Base-by-base conservation (phyloP, 2,888 invertebrate genomes). In the Tetragnatha montana region DNA sequence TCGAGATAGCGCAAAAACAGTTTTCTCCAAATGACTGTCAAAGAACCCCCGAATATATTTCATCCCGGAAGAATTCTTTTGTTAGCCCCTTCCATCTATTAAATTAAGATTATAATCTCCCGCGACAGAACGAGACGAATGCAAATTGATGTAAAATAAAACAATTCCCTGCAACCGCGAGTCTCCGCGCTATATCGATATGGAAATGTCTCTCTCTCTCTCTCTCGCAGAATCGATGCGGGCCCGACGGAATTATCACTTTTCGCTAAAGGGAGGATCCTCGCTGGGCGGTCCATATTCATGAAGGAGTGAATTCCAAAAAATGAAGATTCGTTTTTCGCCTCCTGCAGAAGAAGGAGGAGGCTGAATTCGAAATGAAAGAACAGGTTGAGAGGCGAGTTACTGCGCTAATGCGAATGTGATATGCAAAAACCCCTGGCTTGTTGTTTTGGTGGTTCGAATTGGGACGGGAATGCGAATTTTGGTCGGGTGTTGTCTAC, bases 181-280 rank as follows among this genome's bases (percentile, higher is more conserved):
- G 68, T 68, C 49, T 69, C 76, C 49, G 22, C 14, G 22, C 79
- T 71, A 71, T 79, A 85, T 85, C 85, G 78, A 85, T 79, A 85
- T 85, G 85, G 78, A 85, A 85, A 85, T 85, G 14, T 6, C 21
- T 12, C 19, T 71, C 51, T 73, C 60, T 49, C n/a, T n/a, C n/a
- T n/a, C n/a, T n/a, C n/a, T n/a, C n/a, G n/a, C n/a, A n/a, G 83
- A 87, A 80, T 69, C 35, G 35, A 78, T 68, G 60, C 60, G 50
- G 70, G 73, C 68, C 47, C 60, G 73, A 81, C 85, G 81, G 85
- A 85, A 85, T 89, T 89, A 86, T 89, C 89, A 89, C 85, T 89
- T 84, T 89, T 70, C 78, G 19, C 21, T 73, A 19, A 68, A 50
- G 60, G 69, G 82, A 78, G 12, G 19, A 51, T 35, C 83, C 75